phyloP scores from a whole-genome alignment of 1,140 invertebrate genomes.

The Drosophila elegans region DNA sequence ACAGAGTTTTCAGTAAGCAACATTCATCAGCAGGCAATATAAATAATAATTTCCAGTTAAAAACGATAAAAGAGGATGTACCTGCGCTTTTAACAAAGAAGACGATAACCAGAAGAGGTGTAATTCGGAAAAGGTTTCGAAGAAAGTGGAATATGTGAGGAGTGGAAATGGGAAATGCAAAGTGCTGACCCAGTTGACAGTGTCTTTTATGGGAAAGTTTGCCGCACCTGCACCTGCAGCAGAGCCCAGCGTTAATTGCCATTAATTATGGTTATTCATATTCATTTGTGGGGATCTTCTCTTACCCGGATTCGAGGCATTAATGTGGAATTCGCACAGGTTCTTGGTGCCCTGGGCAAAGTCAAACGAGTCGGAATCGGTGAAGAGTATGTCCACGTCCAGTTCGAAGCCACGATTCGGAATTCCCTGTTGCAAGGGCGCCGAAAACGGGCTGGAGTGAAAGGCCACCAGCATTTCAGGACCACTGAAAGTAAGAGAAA shows the following conservation, averaged over 20 bases:
- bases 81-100: constrained; percentile 24
- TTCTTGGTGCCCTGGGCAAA: constrained; percentile 87
- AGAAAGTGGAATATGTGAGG: background rate
- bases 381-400: constrained; percentile 94
- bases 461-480: constrained; percentile 94
- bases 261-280: constrained; percentile 31
- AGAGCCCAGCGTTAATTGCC: constrained; percentile 21
- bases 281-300: constrained; percentile 7
- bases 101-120: background rate
- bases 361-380: constrained; percentile 92
- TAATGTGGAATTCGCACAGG: constrained; percentile 90
- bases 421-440: constrained; percentile 88
- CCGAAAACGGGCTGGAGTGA: constrained; percentile 91
- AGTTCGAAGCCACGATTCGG: constrained; percentile 91
- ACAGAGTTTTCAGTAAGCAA: constrained; percentile 20
- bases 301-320: constrained; percentile 87
- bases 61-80: constrained; percentile 17
- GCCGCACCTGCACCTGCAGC: constrained; percentile 3
- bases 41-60: constrained; percentile 64
- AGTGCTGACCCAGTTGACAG: constrained; percentile 25
- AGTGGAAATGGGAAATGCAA: constrained; percentile 4
- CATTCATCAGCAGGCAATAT: constrained; percentile 62
- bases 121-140: constrained; percentile 2
- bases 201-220: constrained; percentile 11
- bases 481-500: constrained; percentile 86